Base-by-base conservation (phyloP, 2,888 invertebrate species). In the Amphimallon solstitiale region DNA sequence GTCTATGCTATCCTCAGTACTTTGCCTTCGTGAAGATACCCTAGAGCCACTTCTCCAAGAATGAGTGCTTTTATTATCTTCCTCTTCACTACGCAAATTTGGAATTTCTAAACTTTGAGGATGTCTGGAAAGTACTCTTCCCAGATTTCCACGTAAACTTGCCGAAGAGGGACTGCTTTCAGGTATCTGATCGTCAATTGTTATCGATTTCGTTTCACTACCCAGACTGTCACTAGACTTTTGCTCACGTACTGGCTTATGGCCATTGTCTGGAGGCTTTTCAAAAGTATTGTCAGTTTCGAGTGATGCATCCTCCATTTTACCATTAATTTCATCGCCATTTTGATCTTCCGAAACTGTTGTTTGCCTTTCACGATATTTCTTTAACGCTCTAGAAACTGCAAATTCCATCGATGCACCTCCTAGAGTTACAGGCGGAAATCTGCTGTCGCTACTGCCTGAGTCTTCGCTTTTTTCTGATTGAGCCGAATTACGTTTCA, bases 1-100 rank as follows among this genome's bases (percentile, higher is more conserved):
- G 79, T 95, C 95, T 65, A 95, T 95, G 75, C 94, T 94, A 74
- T 95, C 95, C 83, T 95, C 95, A 0, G 95, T 95, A 77, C 94
- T 94, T 82, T 95, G 95, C 56, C 95, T 86, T 71, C 95, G 86
- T 0, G 94, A 94, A 1, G 94, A 94, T 1, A 92, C 91, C 72
- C 92, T 85, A 0, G 94, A 95, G 0, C 93, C 90, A 75, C 94
- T 94, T 73, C 94, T 86, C 86, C 92, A 93, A 0, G 94, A 94
- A 83, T 94, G 92, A 1, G 93, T 94, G 78, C 94, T 94, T 73
- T 90, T 86, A 73, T 90, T 93, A 75, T 95, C 95, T 68, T 95
- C 94, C 67, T 91, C 92, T 60, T 88, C 88, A 69, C 88, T 87
- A 7, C 79, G 80, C 60, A 77, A 76, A 78, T 88, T 89, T 1